Conservation (phyloP, 2,113 vertebrate species). For the Himantopus leucocephalus region DNA sequence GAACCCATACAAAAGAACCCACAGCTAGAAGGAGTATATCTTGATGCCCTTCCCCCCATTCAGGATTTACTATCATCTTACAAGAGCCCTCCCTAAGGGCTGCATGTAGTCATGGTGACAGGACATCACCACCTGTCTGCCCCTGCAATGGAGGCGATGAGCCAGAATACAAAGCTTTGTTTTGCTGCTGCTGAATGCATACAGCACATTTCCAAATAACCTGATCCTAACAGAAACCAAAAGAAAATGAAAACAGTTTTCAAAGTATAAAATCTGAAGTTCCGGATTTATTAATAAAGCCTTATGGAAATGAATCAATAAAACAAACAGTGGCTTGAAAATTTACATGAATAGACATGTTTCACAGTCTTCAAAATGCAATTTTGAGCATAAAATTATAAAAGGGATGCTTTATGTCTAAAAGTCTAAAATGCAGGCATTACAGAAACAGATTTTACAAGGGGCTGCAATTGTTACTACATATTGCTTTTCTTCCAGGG, state of each 20-base stretch:
- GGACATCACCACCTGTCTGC: conserved; percentile 67
- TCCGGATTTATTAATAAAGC: not conserved
- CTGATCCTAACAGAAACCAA: not conserved
- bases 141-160: conserved; percentile 40
- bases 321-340: not conserved
- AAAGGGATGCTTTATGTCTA: not conserved
- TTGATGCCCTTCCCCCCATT: conserved; percentile 14
- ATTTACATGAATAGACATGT: not conserved
- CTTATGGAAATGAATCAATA: not conserved
- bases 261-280: not conserved
- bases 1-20: not conserved
- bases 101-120: conserved; percentile 74
- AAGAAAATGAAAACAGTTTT: not conserved
- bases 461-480: not conserved
- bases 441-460: not conserved
- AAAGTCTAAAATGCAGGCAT: not conserved
- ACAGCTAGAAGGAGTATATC: not conserved
- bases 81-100: conserved; percentile 61
- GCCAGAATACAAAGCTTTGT: conserved; percentile 25
- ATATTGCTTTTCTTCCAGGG: not conserved
- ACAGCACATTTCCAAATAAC: not conserved
- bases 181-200: conserved; percentile 1
- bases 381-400: not conserved
- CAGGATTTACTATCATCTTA: conserved; percentile 44
- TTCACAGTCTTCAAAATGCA: not conserved